phyloP scores from a whole-genome alignment of 37 sponge, comb jelly and placozoan species.

The Ianthella basta region DNA sequence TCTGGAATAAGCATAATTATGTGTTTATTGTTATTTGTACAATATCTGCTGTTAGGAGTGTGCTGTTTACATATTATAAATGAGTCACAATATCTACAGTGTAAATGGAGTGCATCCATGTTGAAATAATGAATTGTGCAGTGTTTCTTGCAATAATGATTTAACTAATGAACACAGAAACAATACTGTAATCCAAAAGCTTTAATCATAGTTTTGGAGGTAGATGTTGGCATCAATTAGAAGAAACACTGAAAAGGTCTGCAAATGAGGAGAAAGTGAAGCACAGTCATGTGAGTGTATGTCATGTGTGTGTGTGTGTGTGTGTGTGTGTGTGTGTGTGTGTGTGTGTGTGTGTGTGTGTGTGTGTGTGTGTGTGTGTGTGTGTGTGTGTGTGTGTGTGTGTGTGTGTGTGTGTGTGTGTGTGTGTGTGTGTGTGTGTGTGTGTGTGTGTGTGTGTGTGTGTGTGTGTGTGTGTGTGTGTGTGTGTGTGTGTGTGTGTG shows the following conservation, averaged over 20 bases:
- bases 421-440: not conserved
- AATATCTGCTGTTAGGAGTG: too few species aligned
- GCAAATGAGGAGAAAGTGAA: not conserved
- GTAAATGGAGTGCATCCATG: too few species aligned
- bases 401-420: slow-evolving; percentile 11
- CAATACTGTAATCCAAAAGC: too few species aligned
- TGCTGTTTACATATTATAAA: too few species aligned
- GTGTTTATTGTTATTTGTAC: too few species aligned
- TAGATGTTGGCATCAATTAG: slow-evolving; percentile 8
- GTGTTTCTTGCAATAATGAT: too few species aligned
- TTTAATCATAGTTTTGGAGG: not conserved
- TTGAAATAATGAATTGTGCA: too few species aligned
- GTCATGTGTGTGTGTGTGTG: not conserved
- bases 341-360: slow-evolving; percentile 25
- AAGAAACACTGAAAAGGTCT: not conserved
- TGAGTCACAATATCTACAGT: too few species aligned
- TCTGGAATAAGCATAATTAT: too few species aligned
- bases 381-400: slow-evolving; percentile 37
- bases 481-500: not conserved
- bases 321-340: slow-evolving; percentile 28
- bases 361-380: slow-evolving; percentile 41
- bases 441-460: not conserved
- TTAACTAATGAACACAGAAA: too few species aligned
- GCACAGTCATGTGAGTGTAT: not conserved
- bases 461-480: not conserved